phyloP scores from a whole-genome alignment of 1,140 invertebrate species.

The Thaumetopoea pityocampa region DNA sequence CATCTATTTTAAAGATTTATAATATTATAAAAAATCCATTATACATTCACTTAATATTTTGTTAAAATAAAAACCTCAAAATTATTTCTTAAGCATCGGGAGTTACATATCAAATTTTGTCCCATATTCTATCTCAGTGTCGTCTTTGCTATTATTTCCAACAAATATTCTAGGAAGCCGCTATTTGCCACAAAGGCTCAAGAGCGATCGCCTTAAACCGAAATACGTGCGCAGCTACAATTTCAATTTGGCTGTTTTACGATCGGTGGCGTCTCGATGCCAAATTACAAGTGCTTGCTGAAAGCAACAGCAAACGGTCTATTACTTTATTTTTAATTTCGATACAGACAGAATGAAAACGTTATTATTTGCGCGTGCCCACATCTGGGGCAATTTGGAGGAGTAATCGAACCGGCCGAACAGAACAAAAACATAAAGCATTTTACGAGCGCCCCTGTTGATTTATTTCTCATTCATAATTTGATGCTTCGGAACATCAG shows the following conservation, averaged over 20 bases:
- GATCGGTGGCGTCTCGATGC: constrained; percentile 11
- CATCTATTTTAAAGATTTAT: too few relatives aligned
- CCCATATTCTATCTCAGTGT: too few relatives aligned
- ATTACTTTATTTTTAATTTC: constrained; percentile 30
- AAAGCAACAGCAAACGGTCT: constrained; percentile 17
- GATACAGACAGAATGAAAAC: constrained; percentile 37
- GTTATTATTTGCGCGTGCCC: constrained; percentile 47
- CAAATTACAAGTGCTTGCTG: constrained; percentile 14
- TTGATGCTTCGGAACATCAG: constrained; percentile 67
- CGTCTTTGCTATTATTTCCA: too few relatives aligned
- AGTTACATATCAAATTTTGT: too few relatives aligned
- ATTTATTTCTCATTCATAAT: constrained; percentile 74
- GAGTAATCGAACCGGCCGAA: constrained; percentile 50
- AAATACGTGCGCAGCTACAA: too few relatives aligned
- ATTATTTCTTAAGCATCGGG: too few relatives aligned
- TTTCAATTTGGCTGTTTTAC: constrained; percentile 15
- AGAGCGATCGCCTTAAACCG: too few relatives aligned
- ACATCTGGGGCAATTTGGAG: constrained; percentile 59
- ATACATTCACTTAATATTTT: too few relatives aligned
- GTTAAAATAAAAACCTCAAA: too few relatives aligned
- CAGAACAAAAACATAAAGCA: constrained; percentile 68
- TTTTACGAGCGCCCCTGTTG: constrained; percentile 65
- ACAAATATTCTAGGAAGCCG: too few relatives aligned
- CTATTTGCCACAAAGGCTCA: too few relatives aligned
- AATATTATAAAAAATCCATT: too few relatives aligned